phyloP scores from a whole-genome alignment of 2,888 invertebrate genomes.

The Lepetodrilus schrolli region DNA sequence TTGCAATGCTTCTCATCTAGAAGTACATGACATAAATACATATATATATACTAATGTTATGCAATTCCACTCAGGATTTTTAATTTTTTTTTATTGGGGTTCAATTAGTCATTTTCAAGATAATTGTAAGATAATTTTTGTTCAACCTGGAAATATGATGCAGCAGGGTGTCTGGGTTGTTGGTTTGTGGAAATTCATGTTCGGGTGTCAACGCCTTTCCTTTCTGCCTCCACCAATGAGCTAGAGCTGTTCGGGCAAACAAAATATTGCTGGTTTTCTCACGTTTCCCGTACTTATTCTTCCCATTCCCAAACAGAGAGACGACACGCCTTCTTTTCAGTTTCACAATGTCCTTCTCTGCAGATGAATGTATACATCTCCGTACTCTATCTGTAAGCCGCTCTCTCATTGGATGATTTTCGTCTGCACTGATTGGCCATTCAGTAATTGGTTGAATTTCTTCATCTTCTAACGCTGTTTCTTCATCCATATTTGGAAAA shows the following conservation, averaged over 20 bases:
- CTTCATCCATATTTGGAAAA: not conserved
- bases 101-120: too few species aligned
- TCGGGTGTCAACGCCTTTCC: conserved; percentile 29
- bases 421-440: conserved; percentile 34
- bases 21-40: not conserved
- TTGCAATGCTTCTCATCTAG: not conserved
- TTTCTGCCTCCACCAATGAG: conserved; percentile 59
- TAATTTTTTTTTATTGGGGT: too few species aligned
- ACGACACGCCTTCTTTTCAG: not conserved
- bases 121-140: too few species aligned
- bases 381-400: not conserved
- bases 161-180: conserved; percentile 55
- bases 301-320: not conserved
- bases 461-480: not conserved
- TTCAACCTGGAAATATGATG: conserved; percentile 51
- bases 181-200: conserved; percentile 38
- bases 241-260: conserved; percentile 54
- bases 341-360: too few species aligned
- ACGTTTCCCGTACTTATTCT: not conserved
- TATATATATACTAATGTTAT: not conserved
- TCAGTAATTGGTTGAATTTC: conserved; percentile 36
- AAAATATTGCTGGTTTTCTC: conserved; percentile 32
- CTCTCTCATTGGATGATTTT: not conserved
- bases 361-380: not conserved
- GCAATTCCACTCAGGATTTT: too few species aligned